Conservation (phyloP, 2,888 invertebrate species). For the Formica aserva region DNA sequence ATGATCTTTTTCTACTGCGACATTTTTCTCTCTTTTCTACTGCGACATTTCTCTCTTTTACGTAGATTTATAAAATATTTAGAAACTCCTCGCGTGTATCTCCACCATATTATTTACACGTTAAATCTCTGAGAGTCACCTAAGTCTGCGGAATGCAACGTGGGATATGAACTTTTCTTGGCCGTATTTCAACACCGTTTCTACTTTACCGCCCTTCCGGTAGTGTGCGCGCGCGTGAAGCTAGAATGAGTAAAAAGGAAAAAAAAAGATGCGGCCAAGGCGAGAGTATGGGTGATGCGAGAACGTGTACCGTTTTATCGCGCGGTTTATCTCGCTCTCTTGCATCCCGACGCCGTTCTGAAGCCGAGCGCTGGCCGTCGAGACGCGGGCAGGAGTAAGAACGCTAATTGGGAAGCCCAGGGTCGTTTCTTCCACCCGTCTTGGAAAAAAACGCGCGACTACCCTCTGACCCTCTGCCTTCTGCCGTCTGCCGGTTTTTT, state of each 20-base stretch:
- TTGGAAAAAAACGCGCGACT: slow-evolving; percentile 59
- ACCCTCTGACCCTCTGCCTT: slow-evolving; percentile 49
- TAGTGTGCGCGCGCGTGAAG: slow-evolving; percentile 64
- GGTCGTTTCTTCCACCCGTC: slow-evolving; percentile 70
- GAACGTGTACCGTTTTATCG: slow-evolving; percentile 80
- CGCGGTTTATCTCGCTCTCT: slow-evolving; percentile 81
- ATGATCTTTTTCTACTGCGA: not conserved
- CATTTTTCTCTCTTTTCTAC: not conserved
- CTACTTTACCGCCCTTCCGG: slow-evolving; percentile 77
- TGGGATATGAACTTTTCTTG: slow-evolving; percentile 77
- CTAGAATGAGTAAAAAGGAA: slow-evolving; percentile 53
- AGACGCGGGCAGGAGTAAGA: slow-evolving; percentile 71
- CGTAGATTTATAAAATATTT: slow-evolving; percentile 31
- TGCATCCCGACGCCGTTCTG: slow-evolving; percentile 66
- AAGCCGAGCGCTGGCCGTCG: slow-evolving; percentile 70
- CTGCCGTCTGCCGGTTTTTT: slow-evolving; percentile 54
- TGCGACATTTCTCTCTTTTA: not conserved
- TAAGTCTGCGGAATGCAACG: slow-evolving; percentile 56
- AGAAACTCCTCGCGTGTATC: slow-evolving; percentile 4
- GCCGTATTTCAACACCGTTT: slow-evolving; percentile 76
- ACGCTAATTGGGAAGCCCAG: slow-evolving; percentile 82
- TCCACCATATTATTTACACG: slow-evolving; percentile 38
- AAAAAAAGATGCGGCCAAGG: slow-evolving; percentile 21
- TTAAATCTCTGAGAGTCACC: slow-evolving; percentile 59
- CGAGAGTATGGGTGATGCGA: slow-evolving; percentile 66